Base-by-base conservation (phyloP, 2,888 invertebrate species). In the Drosophila meridiana region DNA sequence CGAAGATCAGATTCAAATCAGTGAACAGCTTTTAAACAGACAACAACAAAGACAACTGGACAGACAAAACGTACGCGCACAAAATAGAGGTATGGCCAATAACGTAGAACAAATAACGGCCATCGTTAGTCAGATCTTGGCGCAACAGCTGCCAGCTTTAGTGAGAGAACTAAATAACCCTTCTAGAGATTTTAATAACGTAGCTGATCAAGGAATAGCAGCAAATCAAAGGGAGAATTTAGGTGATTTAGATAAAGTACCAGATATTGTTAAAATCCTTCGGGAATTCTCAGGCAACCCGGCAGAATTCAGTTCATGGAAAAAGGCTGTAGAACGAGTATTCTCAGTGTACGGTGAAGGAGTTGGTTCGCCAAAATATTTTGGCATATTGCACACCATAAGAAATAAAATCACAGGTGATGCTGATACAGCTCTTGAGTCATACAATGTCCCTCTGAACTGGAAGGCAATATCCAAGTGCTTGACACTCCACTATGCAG, bases 381-480 rank as follows among this genome's bases (percentile, higher is more conserved):
- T 43, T 20, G 43, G 20, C 9, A 43, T 14, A n/a, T 14, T 28
- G 4, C 9, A 55, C 26, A 36, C 3, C 28, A 28, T 28, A 20
- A 9, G 73, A 26, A 77, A 77, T 20, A 73, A 77, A 42, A 69
- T 77, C 4, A 50, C 57, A 40, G 68, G 69, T 13, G 42, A 62
- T 4, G 71, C 63, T 11, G 73, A 73, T 42, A 64, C 53, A 13
- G 69, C 63, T 6, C 36, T 73, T 30, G 70, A 73, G 38, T 69
- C 69, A 0, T 72, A 72, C 45, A 72, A 72, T 26, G 58, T 65
- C 14, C 69, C 69, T 14, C 50, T 73, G 14, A 52, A 62, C 11
- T 60, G 60, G 30, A 60, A 13, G 5, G 30, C 60, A 5, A 60
- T 60, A 9, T 63, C 59, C 20, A 48, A 66, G 36, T 66, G 65